These are phyloP conservation scores for Gasterosteus nipponicus DNA, from an alignment of 2,113 vertebrate species.

Conservation along the genomic window DNA sequence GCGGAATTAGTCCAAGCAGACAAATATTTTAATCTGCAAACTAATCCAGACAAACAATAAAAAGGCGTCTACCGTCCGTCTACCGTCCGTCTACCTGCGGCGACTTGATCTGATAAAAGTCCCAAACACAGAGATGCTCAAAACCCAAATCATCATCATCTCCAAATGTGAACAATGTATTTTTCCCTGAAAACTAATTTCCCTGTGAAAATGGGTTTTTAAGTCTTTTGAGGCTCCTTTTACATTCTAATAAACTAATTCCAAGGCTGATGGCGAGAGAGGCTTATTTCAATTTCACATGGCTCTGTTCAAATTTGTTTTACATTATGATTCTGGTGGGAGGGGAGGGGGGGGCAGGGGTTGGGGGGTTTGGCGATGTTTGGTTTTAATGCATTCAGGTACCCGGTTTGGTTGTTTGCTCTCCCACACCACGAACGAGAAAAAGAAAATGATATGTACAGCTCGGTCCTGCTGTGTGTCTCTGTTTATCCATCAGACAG, in stretches of 20 bases:
- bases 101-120: slow-evolving; percentile 64
- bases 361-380: slow-evolving; percentile 14
- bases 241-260: slow-evolving; percentile 80
- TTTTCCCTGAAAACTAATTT: slow-evolving; percentile 75
- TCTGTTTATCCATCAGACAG: slow-evolving; percentile 23
- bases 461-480: not conserved
- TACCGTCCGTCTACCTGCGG: slow-evolving; percentile 47
- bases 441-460: slow-evolving; percentile 14
- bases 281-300: slow-evolving; percentile 72
- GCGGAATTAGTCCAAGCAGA: slow-evolving; percentile 45
- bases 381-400: slow-evolving; percentile 61
- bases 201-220: slow-evolving; percentile 75
- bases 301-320: slow-evolving; percentile 79
- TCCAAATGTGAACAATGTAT: slow-evolving; percentile 61
- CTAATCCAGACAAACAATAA: slow-evolving; percentile 55
- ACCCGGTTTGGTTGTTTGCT: slow-evolving; percentile 55
- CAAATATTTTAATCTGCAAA: slow-evolving; percentile 48
- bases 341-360: not conserved
- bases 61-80: slow-evolving; percentile 21
- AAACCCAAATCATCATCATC: slow-evolving; percentile 65
- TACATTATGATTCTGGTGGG: slow-evolving; percentile 69
- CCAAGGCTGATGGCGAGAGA: slow-evolving; percentile 47
- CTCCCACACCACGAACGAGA: slow-evolving; percentile 18
- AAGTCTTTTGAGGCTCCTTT: slow-evolving; percentile 75
- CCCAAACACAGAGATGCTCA: slow-evolving; percentile 45